These are phyloP conservation scores for Oophaga pumilio DNA, from an alignment of 2,113 vertebrate species.

Conservation along the genomic window DNA sequence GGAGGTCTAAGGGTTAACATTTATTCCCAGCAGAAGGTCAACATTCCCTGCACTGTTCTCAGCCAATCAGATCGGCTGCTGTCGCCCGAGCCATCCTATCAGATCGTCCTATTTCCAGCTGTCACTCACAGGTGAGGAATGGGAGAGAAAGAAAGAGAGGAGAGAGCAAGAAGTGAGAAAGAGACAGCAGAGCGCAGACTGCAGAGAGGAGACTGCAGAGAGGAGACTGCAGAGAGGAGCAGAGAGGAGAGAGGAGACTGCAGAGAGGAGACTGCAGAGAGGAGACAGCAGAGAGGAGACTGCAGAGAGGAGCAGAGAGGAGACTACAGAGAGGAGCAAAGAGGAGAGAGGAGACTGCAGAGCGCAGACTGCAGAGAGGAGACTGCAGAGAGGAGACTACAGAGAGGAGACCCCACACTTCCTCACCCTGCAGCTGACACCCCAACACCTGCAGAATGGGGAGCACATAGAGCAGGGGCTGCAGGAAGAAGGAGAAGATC, in stretches of 20 bases:
- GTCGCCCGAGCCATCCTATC: constrained; percentile 56
- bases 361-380: too few species aligned
- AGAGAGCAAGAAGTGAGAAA: constrained; percentile 4
- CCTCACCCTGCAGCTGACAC: neutral
- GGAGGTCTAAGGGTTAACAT: constrained; percentile 70
- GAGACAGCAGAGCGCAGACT: constrained; percentile 22
- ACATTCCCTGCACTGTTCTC: constrained; percentile 63
- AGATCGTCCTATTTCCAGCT: constrained; percentile 63
- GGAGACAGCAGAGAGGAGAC: too few species aligned
- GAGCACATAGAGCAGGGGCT: constrained; percentile 36
- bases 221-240: too few species aligned
- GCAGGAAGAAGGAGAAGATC: constrained; percentile 4
- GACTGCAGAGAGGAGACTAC: too few species aligned
- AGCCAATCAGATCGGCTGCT: constrained; percentile 72
- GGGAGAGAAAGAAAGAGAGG: constrained; percentile 68
- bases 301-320: too few species aligned
- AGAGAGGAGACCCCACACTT: neutral
- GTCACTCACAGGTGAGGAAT: constrained; percentile 82
- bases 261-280: too few species aligned
- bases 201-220: too few species aligned
- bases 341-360: too few species aligned
- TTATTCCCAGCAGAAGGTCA: constrained; percentile 52
- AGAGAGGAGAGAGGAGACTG: too few species aligned
- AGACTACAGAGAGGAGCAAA: too few species aligned
- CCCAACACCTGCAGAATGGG: neutral